A percentile compares a stretch with the other conserved stretches of the same genome.
Conservation (phyloP, 2,797 vertebrate genomes). For the Pteronotus mesoamericanus region DNA sequence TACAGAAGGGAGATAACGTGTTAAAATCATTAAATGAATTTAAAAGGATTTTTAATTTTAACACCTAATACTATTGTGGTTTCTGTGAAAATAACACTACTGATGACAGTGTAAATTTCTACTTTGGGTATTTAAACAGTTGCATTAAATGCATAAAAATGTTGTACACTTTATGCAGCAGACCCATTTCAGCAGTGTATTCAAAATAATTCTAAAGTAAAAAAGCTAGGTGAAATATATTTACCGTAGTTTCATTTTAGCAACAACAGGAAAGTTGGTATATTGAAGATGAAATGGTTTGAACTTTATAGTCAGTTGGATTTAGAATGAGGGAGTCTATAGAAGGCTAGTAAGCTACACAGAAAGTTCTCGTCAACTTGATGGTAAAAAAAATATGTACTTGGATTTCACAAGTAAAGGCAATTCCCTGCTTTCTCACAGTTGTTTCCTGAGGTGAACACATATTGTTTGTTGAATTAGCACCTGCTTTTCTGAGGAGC, state of each 20-base stretch:
- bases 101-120: constrained; percentile 30
- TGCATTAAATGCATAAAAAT: constrained; percentile 20
- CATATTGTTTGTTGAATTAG: not conserved
- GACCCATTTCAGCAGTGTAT: not conserved
- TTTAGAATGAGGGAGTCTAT: constrained; percentile 19
- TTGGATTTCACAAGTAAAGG: constrained; percentile 27
- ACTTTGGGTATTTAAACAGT: not conserved
- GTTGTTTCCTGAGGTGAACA: constrained; percentile 33
- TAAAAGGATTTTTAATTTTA: not conserved
- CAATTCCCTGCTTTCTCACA: not conserved
- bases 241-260: constrained; percentile 22
- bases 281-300: not conserved
- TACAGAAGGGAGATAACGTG: not conserved
- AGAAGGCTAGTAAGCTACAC: not conserved
- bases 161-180: not conserved
- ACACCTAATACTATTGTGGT: not conserved
- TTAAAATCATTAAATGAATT: constrained; percentile 8
- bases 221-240: not conserved
- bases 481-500: not conserved
- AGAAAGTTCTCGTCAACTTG: not conserved
- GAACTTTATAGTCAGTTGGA: not conserved
- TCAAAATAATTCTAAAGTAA: constrained; percentile 20
- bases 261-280: not conserved
- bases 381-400: not conserved
- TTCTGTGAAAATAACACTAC: constrained; percentile 12